Evolutionary conservation across 2,113 vertebrate species (phyloP).

Genomic region (Oophaga pumilio): DNA sequence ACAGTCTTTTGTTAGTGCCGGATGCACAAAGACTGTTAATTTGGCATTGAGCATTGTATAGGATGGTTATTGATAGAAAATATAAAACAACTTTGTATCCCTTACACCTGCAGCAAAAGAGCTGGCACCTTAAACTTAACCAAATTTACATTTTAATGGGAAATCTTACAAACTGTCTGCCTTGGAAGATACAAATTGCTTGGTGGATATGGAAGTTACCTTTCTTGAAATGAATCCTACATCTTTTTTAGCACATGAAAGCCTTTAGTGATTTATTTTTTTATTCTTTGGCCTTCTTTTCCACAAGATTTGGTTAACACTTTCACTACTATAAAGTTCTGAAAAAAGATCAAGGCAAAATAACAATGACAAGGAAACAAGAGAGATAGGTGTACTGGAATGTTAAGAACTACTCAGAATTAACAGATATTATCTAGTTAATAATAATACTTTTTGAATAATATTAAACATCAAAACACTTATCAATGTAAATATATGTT

Average conservation of each 20-base stretch:
- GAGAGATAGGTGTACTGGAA: not conserved
- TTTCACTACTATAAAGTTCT: not conserved
- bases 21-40: conserved; percentile 17
- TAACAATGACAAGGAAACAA: not conserved
- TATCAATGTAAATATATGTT: too few species aligned
- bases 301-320: conserved; percentile 9
- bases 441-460: too few species aligned
- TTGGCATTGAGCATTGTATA: not conserved
- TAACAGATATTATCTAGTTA: not conserved
- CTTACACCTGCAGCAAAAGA: conserved; percentile 32
- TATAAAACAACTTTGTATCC: conserved; percentile 45
- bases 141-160: conserved; percentile 59
- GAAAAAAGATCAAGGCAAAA: not conserved
- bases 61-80: conserved; percentile 8
- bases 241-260: conserved; percentile 56
- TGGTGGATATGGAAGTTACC: conserved; percentile 53
- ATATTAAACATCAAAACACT: too few species aligned
- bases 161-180: conserved; percentile 58
- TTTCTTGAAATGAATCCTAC: conserved; percentile 55
- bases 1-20: not conserved
- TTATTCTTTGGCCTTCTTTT: conserved; percentile 5
- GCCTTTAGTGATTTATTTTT: conserved; percentile 45
- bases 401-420: not conserved
- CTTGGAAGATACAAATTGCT: conserved; percentile 57
- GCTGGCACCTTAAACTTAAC: conserved; percentile 46